These are phyloP conservation scores for Coptodon bakossiorum DNA, from an alignment of 2,113 vertebrate species.

Conservation along the genomic window DNA sequence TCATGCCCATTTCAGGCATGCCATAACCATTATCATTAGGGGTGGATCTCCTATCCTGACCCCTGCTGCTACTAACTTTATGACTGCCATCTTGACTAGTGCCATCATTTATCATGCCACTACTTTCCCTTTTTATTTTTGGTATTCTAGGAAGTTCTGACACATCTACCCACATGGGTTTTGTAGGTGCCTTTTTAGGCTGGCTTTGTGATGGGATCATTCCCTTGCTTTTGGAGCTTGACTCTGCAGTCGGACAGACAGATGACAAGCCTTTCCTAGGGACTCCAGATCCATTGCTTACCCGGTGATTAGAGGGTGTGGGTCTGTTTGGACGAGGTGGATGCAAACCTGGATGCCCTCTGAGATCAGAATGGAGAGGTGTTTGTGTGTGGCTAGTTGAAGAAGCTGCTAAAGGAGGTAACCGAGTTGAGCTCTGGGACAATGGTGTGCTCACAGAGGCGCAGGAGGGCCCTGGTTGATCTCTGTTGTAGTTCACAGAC, in stretches of 20 bases:
- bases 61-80: background rate
- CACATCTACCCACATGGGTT: conserved; percentile 77
- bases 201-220: background rate
- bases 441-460: conserved; percentile 9
- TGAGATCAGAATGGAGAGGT: conserved; percentile 19
- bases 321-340: conserved; percentile 48
- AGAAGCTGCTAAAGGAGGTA: background rate
- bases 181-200: conserved; percentile 56
- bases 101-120: background rate
- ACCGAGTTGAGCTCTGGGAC: background rate
- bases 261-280: background rate
- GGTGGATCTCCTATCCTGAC: background rate
- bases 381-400: background rate
- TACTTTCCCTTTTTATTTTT: conserved; percentile 81
- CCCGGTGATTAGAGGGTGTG: conserved; percentile 6
- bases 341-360: conserved; percentile 19
- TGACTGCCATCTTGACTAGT: conserved; percentile 18
- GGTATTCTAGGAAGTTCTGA: conserved; percentile 90
- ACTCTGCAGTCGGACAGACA: background rate
- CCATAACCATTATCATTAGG: conserved; percentile 25
- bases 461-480: conserved; percentile 16
- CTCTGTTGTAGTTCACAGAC: background rate
- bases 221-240: conserved; percentile 37
- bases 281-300: conserved; percentile 36
- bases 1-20: conserved; percentile 75